Base-by-base conservation (phyloP, 2,113 vertebrate species). In the Probosciger aterrimus region DNA sequence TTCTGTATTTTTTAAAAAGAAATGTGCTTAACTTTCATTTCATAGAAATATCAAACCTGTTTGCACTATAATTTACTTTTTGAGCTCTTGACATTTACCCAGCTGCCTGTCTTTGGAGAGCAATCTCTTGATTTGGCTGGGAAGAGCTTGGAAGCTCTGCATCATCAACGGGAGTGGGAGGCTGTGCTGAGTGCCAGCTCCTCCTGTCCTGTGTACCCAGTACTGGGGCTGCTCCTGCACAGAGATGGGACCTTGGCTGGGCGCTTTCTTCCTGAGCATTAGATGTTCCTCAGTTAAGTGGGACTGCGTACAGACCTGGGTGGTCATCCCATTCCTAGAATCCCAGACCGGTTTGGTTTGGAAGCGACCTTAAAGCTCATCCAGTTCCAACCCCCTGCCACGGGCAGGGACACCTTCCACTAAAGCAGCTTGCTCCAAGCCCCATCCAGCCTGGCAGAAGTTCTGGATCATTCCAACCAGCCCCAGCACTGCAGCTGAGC, bases 1-100 rank as follows among this genome's bases (percentile, higher is more conserved):
- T 97, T 97, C 97, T 97, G 97, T 98, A 97, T 98, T 98, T 98
- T 96, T 98, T 96, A 96, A 96, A 98, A 98, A 98, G 97, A 98
- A 98, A 98, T 95, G 97, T 90, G 96, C 97, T 98, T 98, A 97
- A 96, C 97, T 98, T 97, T 97, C 97, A 98, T 98, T 97, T 98
- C 98, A 98, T 98, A 98, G 97, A 98, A 98, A 98, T 98, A 98
- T 98, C 98, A 98, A 97, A 91, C 92, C 96, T 98, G 97, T 98
- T 98, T 98, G 97, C 97, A 92, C 96, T 98, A 95, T 98, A 98
- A 98, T 98, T 98, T 98, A 98, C 98, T 98, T 98, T 97, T 67
- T 96, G 97, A 97, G 98, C 97, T 96, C 95, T 97, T 98, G 98
- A 98, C 98, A 98, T 98, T 98, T 98, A 98, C 97, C 86, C 97